Evolutionary conservation across 2,113 vertebrate genomes (phyloP).

Genomic region (Cephalopterus ornatus): DNA sequence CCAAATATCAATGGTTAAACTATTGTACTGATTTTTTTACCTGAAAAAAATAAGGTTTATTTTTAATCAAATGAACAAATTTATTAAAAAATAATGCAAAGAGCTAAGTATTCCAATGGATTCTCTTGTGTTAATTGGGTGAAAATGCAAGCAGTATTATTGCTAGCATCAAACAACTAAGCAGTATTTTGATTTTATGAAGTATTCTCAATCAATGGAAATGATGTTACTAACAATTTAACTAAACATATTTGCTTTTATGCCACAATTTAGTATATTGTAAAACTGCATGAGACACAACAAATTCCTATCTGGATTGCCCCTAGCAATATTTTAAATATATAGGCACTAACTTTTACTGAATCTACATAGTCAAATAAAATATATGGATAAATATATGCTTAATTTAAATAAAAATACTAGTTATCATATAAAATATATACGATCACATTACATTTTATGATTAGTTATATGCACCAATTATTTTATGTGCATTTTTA

Average conservation of each 20-base stretch:
- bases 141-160: not conserved
- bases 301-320: not conserved
- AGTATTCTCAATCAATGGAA: not conserved
- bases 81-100: not conserved
- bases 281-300: not conserved
- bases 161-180: not conserved
- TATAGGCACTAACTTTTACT: not conserved
- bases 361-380: not conserved
- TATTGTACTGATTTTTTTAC: not conserved
- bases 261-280: not conserved
- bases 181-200: not conserved
- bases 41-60: not conserved
- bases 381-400: not conserved
- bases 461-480: not conserved
- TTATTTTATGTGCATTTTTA: not conserved
- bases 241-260: slow-evolving; percentile 61
- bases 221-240: slow-evolving; percentile 17
- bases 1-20: not conserved
- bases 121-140: not conserved
- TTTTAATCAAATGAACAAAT: not conserved
- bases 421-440: not conserved
- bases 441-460: not conserved
- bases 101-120: not conserved
- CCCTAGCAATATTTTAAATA: not conserved
- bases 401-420: not conserved